phyloP scores from a whole-genome alignment of 2,113 vertebrate genomes.

The Trogon surrucura region DNA sequence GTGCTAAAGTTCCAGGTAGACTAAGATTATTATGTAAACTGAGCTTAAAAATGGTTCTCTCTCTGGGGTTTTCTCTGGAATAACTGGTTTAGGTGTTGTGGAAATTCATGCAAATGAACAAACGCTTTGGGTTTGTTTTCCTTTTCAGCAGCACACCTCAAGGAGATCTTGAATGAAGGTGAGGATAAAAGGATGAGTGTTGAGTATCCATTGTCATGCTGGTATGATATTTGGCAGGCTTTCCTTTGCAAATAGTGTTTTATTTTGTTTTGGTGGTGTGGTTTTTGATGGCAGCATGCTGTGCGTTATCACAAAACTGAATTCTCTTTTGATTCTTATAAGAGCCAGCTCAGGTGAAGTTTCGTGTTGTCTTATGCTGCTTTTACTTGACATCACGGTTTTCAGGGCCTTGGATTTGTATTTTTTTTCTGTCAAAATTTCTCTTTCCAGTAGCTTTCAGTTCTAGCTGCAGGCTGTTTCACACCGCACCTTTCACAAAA shows the following conservation, averaged over 20 bases:
- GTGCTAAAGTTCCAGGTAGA: neutral
- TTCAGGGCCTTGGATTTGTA: neutral
- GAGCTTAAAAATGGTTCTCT: fast-evolving
- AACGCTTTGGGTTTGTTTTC: neutral
- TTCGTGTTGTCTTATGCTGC: neutral
- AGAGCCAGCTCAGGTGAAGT: neutral
- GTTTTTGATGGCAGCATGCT: neutral
- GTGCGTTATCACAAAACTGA: neutral
- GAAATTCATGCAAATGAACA: neutral
- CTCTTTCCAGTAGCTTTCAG: neutral
- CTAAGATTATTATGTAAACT: neutral
- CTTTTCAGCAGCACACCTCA: neutral
- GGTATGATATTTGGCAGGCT: neutral
- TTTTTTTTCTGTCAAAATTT: neutral
- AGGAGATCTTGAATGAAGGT: neutral
- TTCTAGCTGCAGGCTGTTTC: neutral
- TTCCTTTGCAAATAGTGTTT: neutral
- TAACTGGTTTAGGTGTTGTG: neutral
- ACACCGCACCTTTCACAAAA: neutral
- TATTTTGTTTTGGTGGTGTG: too few relatives aligned
- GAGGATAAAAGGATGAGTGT: neutral
- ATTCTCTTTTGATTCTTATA: neutral
- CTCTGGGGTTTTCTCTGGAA: neutral
- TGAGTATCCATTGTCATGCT: neutral
- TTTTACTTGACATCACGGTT: neutral